Percentiles rank a stretch among this genome's conserved stretches.
Conservation (phyloP, 2,113 vertebrate genomes). For the Tamias sibiricus region DNA sequence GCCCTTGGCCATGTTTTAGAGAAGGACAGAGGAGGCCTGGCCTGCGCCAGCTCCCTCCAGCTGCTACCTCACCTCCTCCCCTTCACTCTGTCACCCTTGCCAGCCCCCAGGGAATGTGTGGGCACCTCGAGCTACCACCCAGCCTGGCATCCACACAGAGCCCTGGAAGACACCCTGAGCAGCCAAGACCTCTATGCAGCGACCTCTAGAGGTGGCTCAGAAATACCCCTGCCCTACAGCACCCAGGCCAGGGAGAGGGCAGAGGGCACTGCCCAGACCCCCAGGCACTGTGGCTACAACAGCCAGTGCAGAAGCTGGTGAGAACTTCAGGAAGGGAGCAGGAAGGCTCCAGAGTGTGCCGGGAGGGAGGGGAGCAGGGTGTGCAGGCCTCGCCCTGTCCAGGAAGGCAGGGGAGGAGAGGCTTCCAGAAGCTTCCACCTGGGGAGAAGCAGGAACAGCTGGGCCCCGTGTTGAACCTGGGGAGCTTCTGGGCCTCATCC, state of each 20-base stretch:
- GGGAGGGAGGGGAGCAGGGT: no score
- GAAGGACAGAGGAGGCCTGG: no score
- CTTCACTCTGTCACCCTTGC: no score
- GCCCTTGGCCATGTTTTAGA: no score
- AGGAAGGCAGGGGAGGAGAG: no score
- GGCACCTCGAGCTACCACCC: neutral
- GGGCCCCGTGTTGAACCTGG: no score
- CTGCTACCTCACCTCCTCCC: no score
- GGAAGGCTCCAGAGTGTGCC: neutral
- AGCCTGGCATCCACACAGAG: neutral
- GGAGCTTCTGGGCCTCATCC: no score
- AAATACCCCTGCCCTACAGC: neutral
- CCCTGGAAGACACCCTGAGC: neutral
- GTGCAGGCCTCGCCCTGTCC: no score
- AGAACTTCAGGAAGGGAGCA: fast-evolving
- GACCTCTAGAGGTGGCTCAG: neutral
- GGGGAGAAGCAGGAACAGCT: neutral
- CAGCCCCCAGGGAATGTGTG: neutral
- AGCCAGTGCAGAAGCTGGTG: no score
- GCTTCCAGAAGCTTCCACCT: no score
- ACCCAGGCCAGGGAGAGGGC: neutral
- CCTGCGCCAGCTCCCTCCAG: no score
- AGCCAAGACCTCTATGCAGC: neutral
- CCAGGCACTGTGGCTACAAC: fast-evolving
- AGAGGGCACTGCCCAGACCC: fast-evolving